Conservation (phyloP, 2,888 invertebrate genomes). For the Calliphora vomitoria region DNA sequence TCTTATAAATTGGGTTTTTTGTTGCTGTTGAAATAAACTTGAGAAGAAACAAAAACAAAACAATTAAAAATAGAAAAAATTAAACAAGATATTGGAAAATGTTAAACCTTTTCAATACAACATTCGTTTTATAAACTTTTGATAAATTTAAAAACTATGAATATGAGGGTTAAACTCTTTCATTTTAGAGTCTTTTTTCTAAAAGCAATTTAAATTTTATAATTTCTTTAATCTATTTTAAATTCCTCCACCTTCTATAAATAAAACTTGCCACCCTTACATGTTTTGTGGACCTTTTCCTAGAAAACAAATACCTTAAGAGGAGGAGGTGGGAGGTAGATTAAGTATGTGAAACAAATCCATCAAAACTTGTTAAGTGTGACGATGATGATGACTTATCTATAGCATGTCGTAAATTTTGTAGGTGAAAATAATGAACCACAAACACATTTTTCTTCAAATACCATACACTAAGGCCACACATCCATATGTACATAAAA, state of each 20-base stretch:
- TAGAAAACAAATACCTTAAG: background rate
- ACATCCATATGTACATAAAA: background rate
- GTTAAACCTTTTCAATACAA: too few species aligned
- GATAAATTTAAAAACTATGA: too few species aligned
- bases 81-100: too few species aligned
- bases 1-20: background rate
- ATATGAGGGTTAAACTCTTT: too few species aligned
- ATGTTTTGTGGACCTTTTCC: background rate
- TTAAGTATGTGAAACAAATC: background rate
- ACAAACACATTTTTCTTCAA: background rate
- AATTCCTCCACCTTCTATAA: background rate
- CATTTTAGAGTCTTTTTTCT: too few species aligned
- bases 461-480: background rate
- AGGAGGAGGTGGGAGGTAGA: background rate
- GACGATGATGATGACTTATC: constrained; percentile 22
- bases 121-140: too few species aligned
- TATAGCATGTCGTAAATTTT: constrained; percentile 26
- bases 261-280: background rate
- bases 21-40: background rate
- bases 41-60: background rate
- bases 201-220: background rate
- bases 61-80: background rate
- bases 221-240: background rate
- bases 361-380: background rate
- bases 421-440: constrained; percentile 30